Percentiles rank a stretch among this genome's conserved stretches.
Evolutionary conservation across 2,888 invertebrate species (phyloP).

Genomic region (Diarsia brunnea): DNA sequence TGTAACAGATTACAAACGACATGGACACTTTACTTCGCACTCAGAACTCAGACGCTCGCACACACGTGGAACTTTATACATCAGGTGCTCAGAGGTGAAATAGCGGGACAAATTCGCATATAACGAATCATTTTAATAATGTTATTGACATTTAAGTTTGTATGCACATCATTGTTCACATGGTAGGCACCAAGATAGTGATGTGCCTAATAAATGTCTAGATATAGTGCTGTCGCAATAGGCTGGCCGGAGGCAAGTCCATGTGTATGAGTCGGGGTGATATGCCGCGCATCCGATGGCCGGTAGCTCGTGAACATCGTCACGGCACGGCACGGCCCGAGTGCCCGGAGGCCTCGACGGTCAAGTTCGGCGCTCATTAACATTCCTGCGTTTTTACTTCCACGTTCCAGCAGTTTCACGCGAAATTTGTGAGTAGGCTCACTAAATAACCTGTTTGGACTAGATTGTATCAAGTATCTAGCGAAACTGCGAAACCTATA

Average conservation of each 20-base stretch:
- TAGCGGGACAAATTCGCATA: no score
- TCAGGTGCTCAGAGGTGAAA: not conserved
- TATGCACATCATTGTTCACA: not conserved
- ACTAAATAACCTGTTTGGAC: conserved; percentile 15
- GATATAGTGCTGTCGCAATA: not conserved
- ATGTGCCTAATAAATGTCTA: not conserved
- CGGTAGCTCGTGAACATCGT: conserved; percentile 10
- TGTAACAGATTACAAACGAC: not conserved
- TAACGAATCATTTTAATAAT: not conserved
- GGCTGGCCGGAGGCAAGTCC: conserved; percentile 18
- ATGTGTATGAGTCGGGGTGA: conserved; percentile 16
- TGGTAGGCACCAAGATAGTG: not conserved
- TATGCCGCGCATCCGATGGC: conserved; percentile 26
- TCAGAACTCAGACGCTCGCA: not conserved
- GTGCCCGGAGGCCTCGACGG: conserved; percentile 21
- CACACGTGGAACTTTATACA: not conserved
- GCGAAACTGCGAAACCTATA: conserved; percentile 4
- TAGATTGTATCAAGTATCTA: conserved; percentile 9
- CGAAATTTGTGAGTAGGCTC: conserved; percentile 17
- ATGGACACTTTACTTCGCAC: not conserved
- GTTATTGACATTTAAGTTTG: not conserved
- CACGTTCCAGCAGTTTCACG: not conserved
- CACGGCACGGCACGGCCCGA: not conserved
- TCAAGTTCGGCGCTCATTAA: conserved; percentile 57
- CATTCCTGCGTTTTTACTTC: conserved; percentile 47